Evolutionary conservation across 2,797 vertebrate genomes (phyloP).

Genomic region (Stomatorhinus walkeri): DNA sequence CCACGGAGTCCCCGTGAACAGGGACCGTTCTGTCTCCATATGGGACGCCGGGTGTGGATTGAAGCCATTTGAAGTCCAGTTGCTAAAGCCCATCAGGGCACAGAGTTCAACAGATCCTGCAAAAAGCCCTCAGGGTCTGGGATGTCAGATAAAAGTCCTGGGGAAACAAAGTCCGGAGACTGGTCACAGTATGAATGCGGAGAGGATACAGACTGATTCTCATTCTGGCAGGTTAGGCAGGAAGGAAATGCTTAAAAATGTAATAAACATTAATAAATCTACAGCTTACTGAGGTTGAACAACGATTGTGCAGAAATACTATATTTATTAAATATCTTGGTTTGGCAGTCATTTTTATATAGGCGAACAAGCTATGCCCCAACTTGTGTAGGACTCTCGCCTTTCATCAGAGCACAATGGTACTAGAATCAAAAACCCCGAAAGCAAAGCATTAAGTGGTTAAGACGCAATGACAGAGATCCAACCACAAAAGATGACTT

Average conservation of each 20-base stretch:
- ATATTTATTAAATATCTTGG: neutral
- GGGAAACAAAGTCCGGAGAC: conserved; percentile 12
- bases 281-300: neutral
- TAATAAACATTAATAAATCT: neutral
- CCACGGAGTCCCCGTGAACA: conserved; percentile 25
- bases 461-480: neutral
- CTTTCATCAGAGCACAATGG: neutral
- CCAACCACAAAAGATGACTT: neutral
- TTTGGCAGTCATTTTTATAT: neutral
- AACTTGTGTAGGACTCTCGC: neutral
- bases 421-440: neutral
- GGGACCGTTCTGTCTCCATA: conserved; percentile 30
- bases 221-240: neutral
- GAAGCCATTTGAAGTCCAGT: conserved; percentile 30
- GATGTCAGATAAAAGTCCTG: conserved; percentile 89
- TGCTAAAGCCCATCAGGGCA: conserved; percentile 69
- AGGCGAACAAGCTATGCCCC: neutral
- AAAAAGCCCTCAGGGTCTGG: conserved; percentile 84
- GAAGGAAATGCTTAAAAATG: neutral
- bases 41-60: conserved; percentile 33
- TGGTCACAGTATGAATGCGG: neutral
- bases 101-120: conserved; percentile 87
- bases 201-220: neutral
- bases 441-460: neutral
- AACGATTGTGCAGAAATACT: neutral